Evolutionary conservation across 2,797 vertebrate species (phyloP), one percentile per base, ranked within the genome.

Genomic region (Amphiprion clarkii): DNA sequence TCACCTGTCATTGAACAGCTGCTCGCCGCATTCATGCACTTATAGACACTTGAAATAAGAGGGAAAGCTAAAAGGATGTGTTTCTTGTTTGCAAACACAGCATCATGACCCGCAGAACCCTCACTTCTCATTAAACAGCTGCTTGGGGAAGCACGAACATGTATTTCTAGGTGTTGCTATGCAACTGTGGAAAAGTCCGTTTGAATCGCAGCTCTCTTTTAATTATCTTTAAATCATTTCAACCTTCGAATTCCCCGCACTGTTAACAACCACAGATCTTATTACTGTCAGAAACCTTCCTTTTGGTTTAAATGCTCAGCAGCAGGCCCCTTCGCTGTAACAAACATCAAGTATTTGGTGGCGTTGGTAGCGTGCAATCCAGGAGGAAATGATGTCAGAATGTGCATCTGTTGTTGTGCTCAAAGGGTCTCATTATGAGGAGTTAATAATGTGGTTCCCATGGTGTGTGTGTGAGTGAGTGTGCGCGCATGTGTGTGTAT

Each of bases 131-230:
- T 67, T 67, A 58, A 67, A 67, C 73, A 82, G 71, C 81, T 89
- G 76, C 75, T 74, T 46, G 23, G 3, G 46, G 46, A 81, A 84
- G 60, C 36, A 57, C 39, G 23, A 25, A 63, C 61, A 40, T 68
- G 49, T 69, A 67, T 84, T 79, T 76, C 42, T 61, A 27, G 16
- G 56, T 79, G 87, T 90, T 92, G 84, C 86, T 86, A 89, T 75
- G 84, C 78, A 85, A 89, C 82, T 58, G 51, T 79, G 33, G 55
- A 59, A 36, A 83, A 79, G 25, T 17, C 71, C 1, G 0, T 59
- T 74, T 71, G 1, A 76, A 51, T 48, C n/a, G 29, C 51, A 76
- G 62, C 64, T 78, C 29, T 69, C 64, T 80, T 79, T 78, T 82
- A 78, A 79, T 87, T 80, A 70, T 79, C 40, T 74, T 62, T 58